Conservation (phyloP, 2,888 invertebrate species). For the Limulus polyphemus region DNA sequence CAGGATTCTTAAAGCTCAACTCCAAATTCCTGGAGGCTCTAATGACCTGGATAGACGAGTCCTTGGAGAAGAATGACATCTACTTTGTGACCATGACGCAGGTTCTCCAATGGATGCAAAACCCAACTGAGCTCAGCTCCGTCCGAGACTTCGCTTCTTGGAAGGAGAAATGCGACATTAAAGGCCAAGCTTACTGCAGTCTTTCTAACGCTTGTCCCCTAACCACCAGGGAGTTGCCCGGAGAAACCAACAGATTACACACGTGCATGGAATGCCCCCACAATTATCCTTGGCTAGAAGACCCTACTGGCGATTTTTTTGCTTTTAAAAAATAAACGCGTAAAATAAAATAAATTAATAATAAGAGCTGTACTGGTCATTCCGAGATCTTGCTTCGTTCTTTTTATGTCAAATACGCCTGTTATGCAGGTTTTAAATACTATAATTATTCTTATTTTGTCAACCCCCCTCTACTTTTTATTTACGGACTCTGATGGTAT, state of each 20-base stretch:
- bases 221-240: slow-evolving; percentile 82
- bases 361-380: too few relatives aligned
- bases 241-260: slow-evolving; percentile 83
- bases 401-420: too few relatives aligned
- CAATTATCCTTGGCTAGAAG: slow-evolving; percentile 89
- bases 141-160: slow-evolving; percentile 86
- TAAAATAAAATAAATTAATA: not conserved
- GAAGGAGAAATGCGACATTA: slow-evolving; percentile 71
- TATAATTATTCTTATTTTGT: too few relatives aligned
- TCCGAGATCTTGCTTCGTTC: too few relatives aligned
- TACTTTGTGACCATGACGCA: slow-evolving; percentile 89
- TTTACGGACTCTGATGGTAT: too few relatives aligned
- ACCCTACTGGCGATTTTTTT: slow-evolving; percentile 79
- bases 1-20: slow-evolving; percentile 83
- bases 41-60: slow-evolving; percentile 84
- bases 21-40: slow-evolving; percentile 84
- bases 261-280: slow-evolving; percentile 86
- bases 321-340: slow-evolving; percentile 25
- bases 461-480: too few relatives aligned
- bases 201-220: slow-evolving; percentile 81
- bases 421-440: too few relatives aligned
- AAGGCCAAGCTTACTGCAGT: slow-evolving; percentile 68
- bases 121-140: slow-evolving; percentile 67
- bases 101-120: slow-evolving; percentile 77
- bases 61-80: slow-evolving; percentile 74